Percentiles rank a stretch among this genome's conserved stretches.
Conservation (phyloP, 2,113 vertebrate genomes). For the Atherinomorus stipes region DNA sequence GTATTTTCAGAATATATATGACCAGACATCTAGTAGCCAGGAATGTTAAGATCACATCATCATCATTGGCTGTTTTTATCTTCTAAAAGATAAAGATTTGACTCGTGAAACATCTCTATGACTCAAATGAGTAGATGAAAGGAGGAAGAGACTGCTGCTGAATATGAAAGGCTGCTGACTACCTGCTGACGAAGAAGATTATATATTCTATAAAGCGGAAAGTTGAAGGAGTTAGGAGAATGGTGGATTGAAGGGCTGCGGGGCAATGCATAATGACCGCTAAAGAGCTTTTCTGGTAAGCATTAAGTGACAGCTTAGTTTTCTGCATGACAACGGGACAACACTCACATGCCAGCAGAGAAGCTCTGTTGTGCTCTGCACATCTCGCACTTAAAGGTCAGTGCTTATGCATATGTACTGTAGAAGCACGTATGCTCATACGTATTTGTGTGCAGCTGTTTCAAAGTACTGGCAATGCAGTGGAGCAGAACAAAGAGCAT, state of each 20-base stretch:
- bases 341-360: slow-evolving; percentile 39
- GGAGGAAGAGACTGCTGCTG: no score
- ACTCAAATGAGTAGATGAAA: no score
- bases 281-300: slow-evolving; percentile 79
- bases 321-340: slow-evolving; percentile 76
- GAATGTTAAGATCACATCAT: no score
- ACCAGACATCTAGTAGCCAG: no score
- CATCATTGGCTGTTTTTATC: no score
- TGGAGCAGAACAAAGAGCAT: neutral
- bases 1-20: no score
- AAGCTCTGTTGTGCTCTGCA: slow-evolving; percentile 42
- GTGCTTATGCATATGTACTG: no score
- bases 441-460: slow-evolving; percentile 24
- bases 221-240: slow-evolving; percentile 16
- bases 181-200: neutral
- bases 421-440: slow-evolving; percentile 9
- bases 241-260: slow-evolving; percentile 30
- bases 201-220: slow-evolving; percentile 2
- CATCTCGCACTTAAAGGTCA: slow-evolving; percentile 32
- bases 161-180: no score
- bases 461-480: slow-evolving; percentile 4
- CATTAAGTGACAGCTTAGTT: slow-evolving; percentile 71
- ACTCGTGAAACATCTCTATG: no score
- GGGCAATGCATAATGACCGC: slow-evolving; percentile 62
- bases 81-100: no score